Evolutionary conservation across 1,140 invertebrate genomes (phyloP).

Genomic region (Anadara kagoshimensis): DNA sequence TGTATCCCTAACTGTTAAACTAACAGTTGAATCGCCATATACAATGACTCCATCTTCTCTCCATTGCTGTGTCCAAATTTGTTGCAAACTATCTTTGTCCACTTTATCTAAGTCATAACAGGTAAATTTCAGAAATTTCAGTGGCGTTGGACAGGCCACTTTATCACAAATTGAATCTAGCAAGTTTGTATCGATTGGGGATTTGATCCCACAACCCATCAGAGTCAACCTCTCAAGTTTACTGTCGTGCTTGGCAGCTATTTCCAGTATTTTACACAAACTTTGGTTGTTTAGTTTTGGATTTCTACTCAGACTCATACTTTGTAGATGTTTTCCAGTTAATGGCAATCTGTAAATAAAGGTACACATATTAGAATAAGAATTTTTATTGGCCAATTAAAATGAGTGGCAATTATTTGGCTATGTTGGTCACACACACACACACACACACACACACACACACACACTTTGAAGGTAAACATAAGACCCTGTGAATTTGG

Average conservation of each 20-base stretch:
- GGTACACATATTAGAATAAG: too few relatives aligned
- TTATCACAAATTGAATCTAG: conserved; percentile 47
- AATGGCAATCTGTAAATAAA: conserved; percentile 40
- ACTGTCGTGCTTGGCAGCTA: conserved; percentile 23
- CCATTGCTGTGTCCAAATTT: conserved; percentile 47
- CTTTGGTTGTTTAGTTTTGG: conserved; percentile 38
- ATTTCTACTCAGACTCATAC: conserved; percentile 44
- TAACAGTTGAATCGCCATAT: conserved; percentile 2
- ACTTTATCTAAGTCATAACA: conserved; percentile 42
- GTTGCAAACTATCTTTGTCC: conserved; percentile 41
- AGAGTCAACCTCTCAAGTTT: conserved; percentile 36
- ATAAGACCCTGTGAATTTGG: too few relatives aligned
- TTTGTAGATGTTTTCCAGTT: conserved; percentile 22
- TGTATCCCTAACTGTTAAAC: conserved; percentile 14
- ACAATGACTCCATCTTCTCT: conserved; percentile 22
- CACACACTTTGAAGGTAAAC: too few relatives aligned
- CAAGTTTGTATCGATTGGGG: conserved; percentile 47
- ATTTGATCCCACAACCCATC: conserved; percentile 39
- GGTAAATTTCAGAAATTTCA: conserved; percentile 41
- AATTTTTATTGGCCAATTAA: too few relatives aligned
- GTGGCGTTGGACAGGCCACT: conserved; percentile 24
- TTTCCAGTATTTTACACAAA: conserved; percentile 32
- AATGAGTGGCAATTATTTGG: too few relatives aligned
- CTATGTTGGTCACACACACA: too few relatives aligned
- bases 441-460: too few relatives aligned